Base-by-base conservation (phyloP, 2,797 vertebrate genomes). In the Diglossa cyanea region DNA sequence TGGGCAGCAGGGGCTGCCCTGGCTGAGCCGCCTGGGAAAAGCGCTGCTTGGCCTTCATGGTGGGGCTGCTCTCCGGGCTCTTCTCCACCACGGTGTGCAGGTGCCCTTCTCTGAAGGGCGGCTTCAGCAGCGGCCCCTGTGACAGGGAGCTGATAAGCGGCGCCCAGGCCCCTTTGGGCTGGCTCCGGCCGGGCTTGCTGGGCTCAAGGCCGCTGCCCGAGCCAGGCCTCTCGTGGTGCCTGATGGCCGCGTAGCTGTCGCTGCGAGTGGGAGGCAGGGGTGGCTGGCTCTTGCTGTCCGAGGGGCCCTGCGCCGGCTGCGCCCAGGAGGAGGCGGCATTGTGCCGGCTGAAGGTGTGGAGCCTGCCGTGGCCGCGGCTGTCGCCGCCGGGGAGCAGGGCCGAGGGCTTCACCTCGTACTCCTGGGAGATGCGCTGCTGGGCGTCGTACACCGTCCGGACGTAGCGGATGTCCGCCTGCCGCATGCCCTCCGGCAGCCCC, bases 21-120 rank as follows among this genome's bases (percentile, higher is more conserved):
- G 98, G 98, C 75, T 98, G 98, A 18, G 98, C 89, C 33, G 97
- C 93, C 73, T 97, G 98, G 24, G 81, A 93, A n/a, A 97, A 98
- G 72, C 92, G 96, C 74, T 99, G 99, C 71, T 98, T 98, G 73
- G 99, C 98, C 95, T 98, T 99, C 86, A 96, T 96, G 5, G 98
- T 98, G 40, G 99, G 99, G 94, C 99, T 99, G 96, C 98, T 98
- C 94, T 99, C 99, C 0, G 99, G 99, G 95, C 99, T 99, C 96
- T 99, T 99, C 97, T 99, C 99, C 45, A 98, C 96, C 78, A 99
- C 98, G 0, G 99, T 99, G 95, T 99, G 99, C 92, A 99, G 98
- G 71, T 99, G 99, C 35, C 99, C 98, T 79, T 99, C 99, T 7
- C 96, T 48, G 2, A 98, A 97, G 23, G 97, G 97, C 2, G 96